phyloP scores from a whole-genome alignment of 1,140 invertebrate genomes.

The Lordiphosa collinella region DNA sequence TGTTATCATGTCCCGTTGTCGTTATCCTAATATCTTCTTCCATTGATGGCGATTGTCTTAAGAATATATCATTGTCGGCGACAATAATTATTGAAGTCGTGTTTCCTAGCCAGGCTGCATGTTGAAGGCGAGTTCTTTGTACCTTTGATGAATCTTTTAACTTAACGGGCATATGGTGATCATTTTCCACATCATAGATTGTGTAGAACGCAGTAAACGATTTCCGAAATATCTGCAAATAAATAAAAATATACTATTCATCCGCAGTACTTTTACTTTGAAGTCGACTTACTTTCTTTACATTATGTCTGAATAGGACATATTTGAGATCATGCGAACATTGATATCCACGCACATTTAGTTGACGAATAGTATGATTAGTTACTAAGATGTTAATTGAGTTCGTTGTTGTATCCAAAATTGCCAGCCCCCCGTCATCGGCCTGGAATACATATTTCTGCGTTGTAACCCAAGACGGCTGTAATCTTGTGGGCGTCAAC shows the following conservation, averaged over 20 bases:
- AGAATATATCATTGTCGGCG: slow-evolving; percentile 92
- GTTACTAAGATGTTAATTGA: slow-evolving; percentile 88
- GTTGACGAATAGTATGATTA: slow-evolving; percentile 90
- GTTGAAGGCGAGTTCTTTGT: slow-evolving; percentile 86
- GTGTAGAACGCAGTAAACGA: slow-evolving; percentile 91
- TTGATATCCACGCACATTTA: slow-evolving; percentile 90
- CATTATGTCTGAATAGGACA: slow-evolving; percentile 91
- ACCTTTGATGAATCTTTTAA: slow-evolving; percentile 85
- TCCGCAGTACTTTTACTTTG: background rate
- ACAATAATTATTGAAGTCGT: slow-evolving; percentile 86
- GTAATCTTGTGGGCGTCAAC: slow-evolving; percentile 86
- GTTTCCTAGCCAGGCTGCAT: slow-evolving; percentile 88
- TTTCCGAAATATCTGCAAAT: slow-evolving; percentile 87
- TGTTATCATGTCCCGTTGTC: slow-evolving; percentile 85
- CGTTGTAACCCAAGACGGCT: slow-evolving; percentile 88
- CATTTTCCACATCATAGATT: slow-evolving; percentile 91
- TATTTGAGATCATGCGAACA: slow-evolving; percentile 89
- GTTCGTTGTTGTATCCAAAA: slow-evolving; percentile 88
- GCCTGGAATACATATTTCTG: slow-evolving; percentile 91
- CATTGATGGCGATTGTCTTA: slow-evolving; percentile 85
- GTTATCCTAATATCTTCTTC: slow-evolving; percentile 86
- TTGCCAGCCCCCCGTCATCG: slow-evolving; percentile 88
- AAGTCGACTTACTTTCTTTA: slow-evolving; percentile 86
- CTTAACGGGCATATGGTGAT: slow-evolving; percentile 90
- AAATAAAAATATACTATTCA: background rate